Conservation (phyloP, 2,797 vertebrate species). For the Xenops minutus region DNA sequence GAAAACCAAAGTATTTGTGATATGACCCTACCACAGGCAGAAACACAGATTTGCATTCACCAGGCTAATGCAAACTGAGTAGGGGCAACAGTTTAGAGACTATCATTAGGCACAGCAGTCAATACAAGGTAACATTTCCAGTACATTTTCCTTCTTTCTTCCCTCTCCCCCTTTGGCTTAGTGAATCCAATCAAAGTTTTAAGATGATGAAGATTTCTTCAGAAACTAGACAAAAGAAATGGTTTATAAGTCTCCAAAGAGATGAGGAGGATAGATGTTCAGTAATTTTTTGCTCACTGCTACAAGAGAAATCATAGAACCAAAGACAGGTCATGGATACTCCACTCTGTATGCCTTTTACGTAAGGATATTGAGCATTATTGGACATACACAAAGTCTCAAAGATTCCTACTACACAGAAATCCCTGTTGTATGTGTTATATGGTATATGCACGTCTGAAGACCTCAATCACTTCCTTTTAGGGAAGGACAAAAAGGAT, state of each 20-base stretch:
- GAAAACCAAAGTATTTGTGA: background rate
- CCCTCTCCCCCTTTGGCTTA: background rate
- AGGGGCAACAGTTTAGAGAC: background rate
- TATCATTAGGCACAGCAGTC: background rate
- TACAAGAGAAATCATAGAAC: slow-evolving; percentile 22
- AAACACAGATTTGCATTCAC: background rate
- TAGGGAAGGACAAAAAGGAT: background rate
- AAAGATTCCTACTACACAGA: background rate
- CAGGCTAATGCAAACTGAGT: background rate
- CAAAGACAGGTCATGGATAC: background rate
- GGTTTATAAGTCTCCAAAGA: slow-evolving; percentile 4
- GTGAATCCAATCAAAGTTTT: background rate
- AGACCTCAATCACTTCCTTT: background rate
- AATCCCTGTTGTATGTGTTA: background rate
- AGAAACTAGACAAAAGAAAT: background rate
- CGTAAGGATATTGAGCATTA: background rate
- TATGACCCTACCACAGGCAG: background rate
- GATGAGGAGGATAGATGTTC: background rate
- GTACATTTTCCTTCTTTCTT: background rate
- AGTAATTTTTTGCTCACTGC: background rate
- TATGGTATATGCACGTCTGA: background rate
- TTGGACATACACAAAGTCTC: background rate
- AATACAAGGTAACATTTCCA: background rate
- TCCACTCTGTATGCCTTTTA: background rate
- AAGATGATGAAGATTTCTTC: slow-evolving; percentile 32